Evolutionary conservation across 2,113 vertebrate species (phyloP), one percentile per base, ranked within the genome.

Genomic region (Xenopus borealis): DNA sequence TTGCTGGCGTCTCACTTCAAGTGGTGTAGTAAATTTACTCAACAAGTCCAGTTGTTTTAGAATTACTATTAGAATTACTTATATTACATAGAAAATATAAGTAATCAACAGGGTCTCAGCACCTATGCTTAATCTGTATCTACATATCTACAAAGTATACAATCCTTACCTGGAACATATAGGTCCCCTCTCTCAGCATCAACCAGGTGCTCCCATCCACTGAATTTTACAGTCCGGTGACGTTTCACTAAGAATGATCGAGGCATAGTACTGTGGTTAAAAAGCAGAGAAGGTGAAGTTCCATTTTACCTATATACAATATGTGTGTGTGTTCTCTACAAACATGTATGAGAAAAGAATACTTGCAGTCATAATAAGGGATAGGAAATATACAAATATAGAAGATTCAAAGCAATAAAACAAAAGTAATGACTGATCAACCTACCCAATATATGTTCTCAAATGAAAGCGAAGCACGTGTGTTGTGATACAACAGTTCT

Each of bases 191-290:
- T 81, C 66, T 86, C 84, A 67, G 80, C 75, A 78, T 89, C 87
- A 14, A 81, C 69, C 50, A 88, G 71, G 10, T 80, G 80, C n/a
- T 81, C 78, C 87, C 87, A 88, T 83, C 76, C 50, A 62, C 69
- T 7, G 30, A 10, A 8, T 52, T 57, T n/a, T 30, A 10, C 40
- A 27, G 83, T 23, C 27, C 74, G 80, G n/a, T 70, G 78, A 10
- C 85, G 82, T 72, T 83, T 88, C 66, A 88, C 85, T 71, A 88
- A 79, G 44, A 89, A 89, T 30, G 69, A 83, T 7, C 81, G 81
- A 10, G 87, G 87, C 87, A 89, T 89, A 44, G 13, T 62, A 27
- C 5, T 4, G 17, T 12, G 17, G 53, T 2, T n/a, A 16, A 16
- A 16, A 27, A 61, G 58, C 3, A 61, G 33, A 40, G 33, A 40